Conservation (phyloP, 1,140 invertebrate genomes). For the Stenopsyche tienmushanensis region DNA sequence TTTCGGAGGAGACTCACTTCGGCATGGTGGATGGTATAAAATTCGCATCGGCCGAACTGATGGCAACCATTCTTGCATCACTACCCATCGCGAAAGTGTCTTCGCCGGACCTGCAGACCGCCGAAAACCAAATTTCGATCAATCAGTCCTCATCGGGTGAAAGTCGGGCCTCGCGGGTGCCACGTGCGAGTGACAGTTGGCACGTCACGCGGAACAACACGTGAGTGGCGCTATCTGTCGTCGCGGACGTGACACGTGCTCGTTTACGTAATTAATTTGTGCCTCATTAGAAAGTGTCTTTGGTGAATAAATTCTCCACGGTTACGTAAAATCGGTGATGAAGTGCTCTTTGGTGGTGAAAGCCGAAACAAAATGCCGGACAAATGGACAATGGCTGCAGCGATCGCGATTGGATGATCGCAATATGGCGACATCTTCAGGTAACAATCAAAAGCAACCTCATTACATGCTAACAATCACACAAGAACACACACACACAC, state of each 20-base stretch:
- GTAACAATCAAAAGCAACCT: too few species aligned
- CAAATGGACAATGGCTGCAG: too few species aligned
- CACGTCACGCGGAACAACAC: not conserved
- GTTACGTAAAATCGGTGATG: too few species aligned
- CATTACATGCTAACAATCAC: too few species aligned
- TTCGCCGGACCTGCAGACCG: constrained; percentile 1
- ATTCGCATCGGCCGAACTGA: constrained; percentile 47
- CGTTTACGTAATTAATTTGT: not conserved
- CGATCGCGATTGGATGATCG: too few species aligned
- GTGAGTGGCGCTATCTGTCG: not conserved
- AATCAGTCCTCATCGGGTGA: too few species aligned
- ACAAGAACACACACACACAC: too few species aligned
- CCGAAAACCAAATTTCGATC: constrained; percentile 25
- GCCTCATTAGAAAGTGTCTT: not conserved
- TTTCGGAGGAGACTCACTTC: constrained; percentile 48
- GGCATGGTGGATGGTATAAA: constrained; percentile 58
- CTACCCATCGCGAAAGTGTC: constrained; percentile 30
- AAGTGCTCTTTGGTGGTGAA: too few species aligned
- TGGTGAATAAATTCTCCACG: too few species aligned
- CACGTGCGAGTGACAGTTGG: not conserved
- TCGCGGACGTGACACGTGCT: not conserved
- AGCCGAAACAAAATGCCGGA: too few species aligned
- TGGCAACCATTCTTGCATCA: constrained; percentile 40
- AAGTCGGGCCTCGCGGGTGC: not conserved
- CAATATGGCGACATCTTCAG: too few species aligned